These are phyloP conservation scores for Pemphredon lugubris DNA, from an alignment of 2,888 invertebrate genomes.

Conservation along the genomic window DNA sequence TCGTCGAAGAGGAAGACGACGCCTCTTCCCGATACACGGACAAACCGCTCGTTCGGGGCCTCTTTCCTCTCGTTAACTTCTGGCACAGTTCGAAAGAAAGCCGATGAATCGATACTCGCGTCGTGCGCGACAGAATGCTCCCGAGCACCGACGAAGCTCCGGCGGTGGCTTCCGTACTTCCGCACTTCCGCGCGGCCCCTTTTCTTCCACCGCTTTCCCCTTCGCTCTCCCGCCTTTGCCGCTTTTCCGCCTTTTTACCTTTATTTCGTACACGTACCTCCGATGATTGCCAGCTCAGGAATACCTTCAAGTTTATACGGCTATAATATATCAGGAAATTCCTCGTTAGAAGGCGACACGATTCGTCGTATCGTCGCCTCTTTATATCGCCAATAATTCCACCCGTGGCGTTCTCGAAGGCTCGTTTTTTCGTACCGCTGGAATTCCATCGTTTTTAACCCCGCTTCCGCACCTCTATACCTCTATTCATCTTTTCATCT, in stretches of 20 bases:
- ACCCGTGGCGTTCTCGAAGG: background rate
- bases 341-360: conserved; percentile 41
- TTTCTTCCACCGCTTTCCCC: background rate
- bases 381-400: conserved; percentile 31
- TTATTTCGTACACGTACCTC: conserved; percentile 53
- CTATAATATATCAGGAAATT: conserved; percentile 50
- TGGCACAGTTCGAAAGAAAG: conserved; percentile 33
- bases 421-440: background rate
- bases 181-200: background rate
- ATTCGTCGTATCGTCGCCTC: conserved; percentile 18
- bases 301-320: conserved; percentile 48
- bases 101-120: conserved; percentile 41
- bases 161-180: background rate
- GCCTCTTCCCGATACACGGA: conserved; percentile 6
- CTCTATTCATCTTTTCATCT: background rate
- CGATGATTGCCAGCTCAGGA: conserved; percentile 36
- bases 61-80: conserved; percentile 37
- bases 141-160: conserved; percentile 24
- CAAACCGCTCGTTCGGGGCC: conserved; percentile 6
- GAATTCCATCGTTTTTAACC: background rate
- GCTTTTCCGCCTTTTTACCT: conserved; percentile 12
- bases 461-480: background rate
- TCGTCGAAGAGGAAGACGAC: too few species aligned
- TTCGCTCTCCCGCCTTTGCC: background rate
- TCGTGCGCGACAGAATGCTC: conserved; percentile 27